Conservation (phyloP, 2,113 vertebrate genomes). For the Thermophis baileyi region DNA sequence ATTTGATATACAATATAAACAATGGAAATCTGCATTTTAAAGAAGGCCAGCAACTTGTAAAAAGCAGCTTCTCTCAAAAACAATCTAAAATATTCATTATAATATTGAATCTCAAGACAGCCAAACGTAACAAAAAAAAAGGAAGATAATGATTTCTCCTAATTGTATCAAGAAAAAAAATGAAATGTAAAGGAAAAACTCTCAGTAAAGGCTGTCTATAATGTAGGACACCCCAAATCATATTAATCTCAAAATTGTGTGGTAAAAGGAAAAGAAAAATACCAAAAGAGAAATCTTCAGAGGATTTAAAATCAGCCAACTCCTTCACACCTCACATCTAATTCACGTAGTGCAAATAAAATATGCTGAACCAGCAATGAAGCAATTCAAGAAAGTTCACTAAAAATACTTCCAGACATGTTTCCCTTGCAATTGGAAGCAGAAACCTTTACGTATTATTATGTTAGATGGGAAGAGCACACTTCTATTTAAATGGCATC, state of each 20-base stretch:
- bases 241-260: conserved; percentile 15
- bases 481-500: background rate
- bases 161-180: conserved; percentile 22
- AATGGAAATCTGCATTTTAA: background rate
- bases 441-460: background rate
- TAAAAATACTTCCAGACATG: background rate
- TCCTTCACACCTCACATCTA: conserved; percentile 34
- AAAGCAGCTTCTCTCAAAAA: conserved; percentile 24
- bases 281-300: conserved; percentile 29
- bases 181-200: background rate
- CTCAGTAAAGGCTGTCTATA: conserved; percentile 29
- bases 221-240: conserved; percentile 24
- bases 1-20: background rate
- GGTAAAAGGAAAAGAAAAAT: background rate
- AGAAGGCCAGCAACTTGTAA: background rate
- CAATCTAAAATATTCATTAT: conserved; percentile 25
- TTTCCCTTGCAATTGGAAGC: background rate
- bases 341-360: conserved; percentile 28
- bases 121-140: conserved; percentile 33
- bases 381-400: conserved; percentile 18
- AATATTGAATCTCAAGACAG: conserved; percentile 47
- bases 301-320: conserved; percentile 26
- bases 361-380: background rate
- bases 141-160: conserved; percentile 28
- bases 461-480: background rate